A percentile compares a stretch with the other conserved stretches of the same genome.
Conservation (phyloP, 2,113 vertebrate species). For the Theristicus caerulescens region DNA sequence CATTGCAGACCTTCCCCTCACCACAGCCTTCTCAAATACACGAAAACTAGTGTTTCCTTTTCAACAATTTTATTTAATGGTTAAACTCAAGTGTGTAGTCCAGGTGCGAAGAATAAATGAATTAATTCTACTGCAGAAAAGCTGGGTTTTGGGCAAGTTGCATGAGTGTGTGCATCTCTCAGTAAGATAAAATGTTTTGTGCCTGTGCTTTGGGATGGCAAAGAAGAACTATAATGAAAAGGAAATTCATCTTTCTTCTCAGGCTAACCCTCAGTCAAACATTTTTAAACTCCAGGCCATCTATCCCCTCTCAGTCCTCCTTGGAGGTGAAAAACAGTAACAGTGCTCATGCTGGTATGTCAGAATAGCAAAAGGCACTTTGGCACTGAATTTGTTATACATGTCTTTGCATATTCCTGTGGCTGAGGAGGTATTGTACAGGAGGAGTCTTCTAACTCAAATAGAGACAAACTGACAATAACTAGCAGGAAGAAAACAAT, state of each 20-base stretch:
- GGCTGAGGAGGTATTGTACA: background rate
- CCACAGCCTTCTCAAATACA: background rate
- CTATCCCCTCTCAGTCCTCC: background rate
- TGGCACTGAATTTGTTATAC: background rate
- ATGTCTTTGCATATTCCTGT: background rate
- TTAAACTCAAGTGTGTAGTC: background rate
- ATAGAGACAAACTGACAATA: background rate
- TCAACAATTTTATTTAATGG: background rate
- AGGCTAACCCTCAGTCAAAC: background rate
- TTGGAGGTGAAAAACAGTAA: background rate
- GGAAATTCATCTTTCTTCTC: background rate
- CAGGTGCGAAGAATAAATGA: background rate
- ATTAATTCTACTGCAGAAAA: background rate
- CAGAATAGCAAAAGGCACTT: background rate
- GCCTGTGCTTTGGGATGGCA: background rate
- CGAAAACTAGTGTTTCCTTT: background rate
- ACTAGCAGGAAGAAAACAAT: background rate
- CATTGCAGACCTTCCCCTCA: background rate
- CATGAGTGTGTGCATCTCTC: background rate
- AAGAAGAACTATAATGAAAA: background rate
- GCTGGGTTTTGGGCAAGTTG: background rate
- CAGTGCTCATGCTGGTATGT: background rate
- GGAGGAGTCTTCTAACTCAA: background rate
- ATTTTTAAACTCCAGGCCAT: background rate
- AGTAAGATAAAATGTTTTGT: background rate